phyloP scores from a whole-genome alignment of 2,797 vertebrate species.

The Pyrocephalus nanus region DNA sequence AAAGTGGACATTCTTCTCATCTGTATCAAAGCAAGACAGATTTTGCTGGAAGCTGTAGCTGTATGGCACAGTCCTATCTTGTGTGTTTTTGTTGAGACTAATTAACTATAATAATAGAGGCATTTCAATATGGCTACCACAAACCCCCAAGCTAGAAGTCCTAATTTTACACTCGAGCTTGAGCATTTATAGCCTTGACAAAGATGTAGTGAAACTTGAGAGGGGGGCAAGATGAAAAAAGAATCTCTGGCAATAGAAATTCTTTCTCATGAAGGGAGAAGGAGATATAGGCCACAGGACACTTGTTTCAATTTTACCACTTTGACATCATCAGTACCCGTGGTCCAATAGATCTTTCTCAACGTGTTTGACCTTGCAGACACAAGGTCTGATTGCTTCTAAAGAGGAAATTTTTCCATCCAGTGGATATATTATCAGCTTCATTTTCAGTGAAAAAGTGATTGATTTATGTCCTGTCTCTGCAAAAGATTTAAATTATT shows the following conservation, averaged over 20 bases:
- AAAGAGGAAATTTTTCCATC: conserved; percentile 54
- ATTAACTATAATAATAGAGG: neutral
- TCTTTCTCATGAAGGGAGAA: neutral
- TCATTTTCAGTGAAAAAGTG: conserved; percentile 47
- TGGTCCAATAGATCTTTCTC: conserved; percentile 27
- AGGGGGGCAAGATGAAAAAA: neutral
- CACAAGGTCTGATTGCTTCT: conserved; percentile 42
- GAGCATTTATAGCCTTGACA: neutral
- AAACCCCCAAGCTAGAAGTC: neutral
- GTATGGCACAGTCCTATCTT: fast-evolving
- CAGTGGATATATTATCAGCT: conserved; percentile 27
- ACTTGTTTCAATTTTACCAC: conserved; percentile 50
- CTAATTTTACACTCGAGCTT: neutral
- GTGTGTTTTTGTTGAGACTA: neutral
- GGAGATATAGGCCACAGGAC: conserved; percentile 26
- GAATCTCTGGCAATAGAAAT: neutral
- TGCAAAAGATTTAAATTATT: conserved; percentile 61
- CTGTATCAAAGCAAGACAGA: neutral
- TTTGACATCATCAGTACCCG: conserved; percentile 12
- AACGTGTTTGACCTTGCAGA: conserved; percentile 64
- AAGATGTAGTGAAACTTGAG: neutral
- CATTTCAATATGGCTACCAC: neutral
- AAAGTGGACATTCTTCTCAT: fast-evolving
- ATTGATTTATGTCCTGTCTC: conserved; percentile 59
- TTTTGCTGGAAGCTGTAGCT: neutral